These are phyloP conservation scores for Eucriotettix oculatus DNA, from an alignment of 2,888 invertebrate species.

Conservation along the genomic window DNA sequence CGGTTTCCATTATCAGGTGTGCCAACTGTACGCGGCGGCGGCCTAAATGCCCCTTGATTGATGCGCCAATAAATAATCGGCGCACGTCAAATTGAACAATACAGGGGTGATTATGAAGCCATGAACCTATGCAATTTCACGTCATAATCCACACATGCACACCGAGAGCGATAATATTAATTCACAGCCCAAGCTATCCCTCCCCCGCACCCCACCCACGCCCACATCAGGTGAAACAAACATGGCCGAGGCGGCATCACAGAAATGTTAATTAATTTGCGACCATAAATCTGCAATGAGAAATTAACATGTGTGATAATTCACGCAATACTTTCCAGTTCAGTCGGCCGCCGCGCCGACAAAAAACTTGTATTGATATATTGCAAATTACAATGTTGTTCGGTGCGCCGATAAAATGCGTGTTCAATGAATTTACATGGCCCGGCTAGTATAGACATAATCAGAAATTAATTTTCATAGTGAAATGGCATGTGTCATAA, in stretches of 20 bases:
- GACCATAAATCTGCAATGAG: constrained; percentile 1
- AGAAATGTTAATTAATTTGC: constrained; percentile 1
- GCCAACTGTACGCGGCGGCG: background rate
- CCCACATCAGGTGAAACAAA: background rate
- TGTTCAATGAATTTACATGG: background rate
- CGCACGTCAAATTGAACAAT: constrained; percentile 11
- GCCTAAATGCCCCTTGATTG: constrained; percentile 8
- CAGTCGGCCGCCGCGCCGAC: background rate
- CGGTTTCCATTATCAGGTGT: no score
- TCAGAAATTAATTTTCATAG: background rate
- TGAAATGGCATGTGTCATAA: background rate
- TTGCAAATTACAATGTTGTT: constrained; percentile 1
- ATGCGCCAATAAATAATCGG: constrained; percentile 11
- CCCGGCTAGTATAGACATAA: background rate
- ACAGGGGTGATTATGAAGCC: constrained; percentile 9
- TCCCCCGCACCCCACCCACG: background rate
- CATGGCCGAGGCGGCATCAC: background rate
- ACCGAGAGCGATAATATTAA: background rate
- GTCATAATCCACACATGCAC: constrained; percentile 1
- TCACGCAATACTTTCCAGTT: background rate
- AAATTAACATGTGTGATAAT: constrained; percentile 3
- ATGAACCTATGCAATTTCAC: constrained; percentile 2
- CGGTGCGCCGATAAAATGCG: background rate
- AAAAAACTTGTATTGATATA: constrained; percentile 1
- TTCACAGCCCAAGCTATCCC: background rate